phyloP scores from a whole-genome alignment of 2,113 vertebrate species.

The Hippocampus guttulatus region DNA sequence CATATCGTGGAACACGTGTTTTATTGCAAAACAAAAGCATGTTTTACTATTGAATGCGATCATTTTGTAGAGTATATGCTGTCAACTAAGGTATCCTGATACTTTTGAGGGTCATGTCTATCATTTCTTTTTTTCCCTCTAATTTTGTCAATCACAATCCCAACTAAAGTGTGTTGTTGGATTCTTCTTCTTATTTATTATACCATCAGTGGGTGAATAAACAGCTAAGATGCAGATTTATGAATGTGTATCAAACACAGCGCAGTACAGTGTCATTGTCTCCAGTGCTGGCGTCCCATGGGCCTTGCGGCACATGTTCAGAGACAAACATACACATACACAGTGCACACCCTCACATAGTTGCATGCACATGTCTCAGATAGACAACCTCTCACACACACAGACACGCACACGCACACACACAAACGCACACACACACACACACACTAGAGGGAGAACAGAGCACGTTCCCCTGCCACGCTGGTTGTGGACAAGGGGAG shows the following conservation, averaged over 20 bases:
- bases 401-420: neutral
- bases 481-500: constrained; percentile 1
- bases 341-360: neutral
- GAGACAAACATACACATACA: constrained; percentile 10
- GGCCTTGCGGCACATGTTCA: constrained; percentile 14
- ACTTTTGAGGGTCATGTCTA: no score
- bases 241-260: neutral
- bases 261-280: neutral
- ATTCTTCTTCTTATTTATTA: neutral
- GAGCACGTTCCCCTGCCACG: constrained; percentile 4
- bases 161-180: neutral
- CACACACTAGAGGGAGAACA: neutral
- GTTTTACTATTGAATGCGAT: no score
- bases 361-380: neutral
- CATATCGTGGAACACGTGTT: neutral
- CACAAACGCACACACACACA: neutral
- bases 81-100: no score
- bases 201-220: neutral
- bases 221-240: neutral
- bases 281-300: constrained; percentile 3
- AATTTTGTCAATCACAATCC: neutral
- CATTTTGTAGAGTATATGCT: no score
- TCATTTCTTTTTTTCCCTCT: no score
- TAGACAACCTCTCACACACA: neutral
- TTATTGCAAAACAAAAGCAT: neutral